These are phyloP conservation scores for Aphidoletes aphidimyza DNA, from an alignment of 2,888 invertebrate species.

Conservation along the genomic window DNA sequence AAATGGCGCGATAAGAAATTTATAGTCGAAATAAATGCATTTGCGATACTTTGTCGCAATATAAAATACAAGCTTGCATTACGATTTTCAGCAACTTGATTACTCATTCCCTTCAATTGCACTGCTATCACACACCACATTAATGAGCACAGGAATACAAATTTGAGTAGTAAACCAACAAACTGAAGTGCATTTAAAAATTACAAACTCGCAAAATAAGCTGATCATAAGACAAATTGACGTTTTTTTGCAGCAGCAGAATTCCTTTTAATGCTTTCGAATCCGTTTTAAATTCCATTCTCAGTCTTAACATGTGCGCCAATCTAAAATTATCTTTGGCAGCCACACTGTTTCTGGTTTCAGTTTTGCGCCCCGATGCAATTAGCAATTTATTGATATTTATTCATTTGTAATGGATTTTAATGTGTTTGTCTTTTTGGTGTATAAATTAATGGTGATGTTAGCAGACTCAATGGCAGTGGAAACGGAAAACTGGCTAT, in stretches of 20 bases:
- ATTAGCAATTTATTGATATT: conserved; percentile 54
- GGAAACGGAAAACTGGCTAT: not conserved
- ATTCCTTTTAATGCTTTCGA: not conserved
- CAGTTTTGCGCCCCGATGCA: conserved; percentile 3
- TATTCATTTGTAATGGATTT: conserved; percentile 50
- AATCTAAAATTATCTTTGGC: conserved; percentile 3
- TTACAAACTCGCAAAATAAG: not conserved
- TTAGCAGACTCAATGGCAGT: not conserved
- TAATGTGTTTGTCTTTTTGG: conserved; percentile 44
- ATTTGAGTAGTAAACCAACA: not conserved
- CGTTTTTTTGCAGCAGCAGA: not conserved
- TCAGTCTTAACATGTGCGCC: not conserved
- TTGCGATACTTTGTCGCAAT: conserved; percentile 1
- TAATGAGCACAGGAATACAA: conserved; percentile 34
- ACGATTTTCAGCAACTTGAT: conserved; percentile 13
- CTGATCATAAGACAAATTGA: conserved; percentile 12
- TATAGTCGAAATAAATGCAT: conserved; percentile 31
- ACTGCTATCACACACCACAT: not conserved
- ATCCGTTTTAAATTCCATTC: not conserved
- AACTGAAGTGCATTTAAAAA: not conserved
- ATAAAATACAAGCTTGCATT: not conserved
- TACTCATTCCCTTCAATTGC: not conserved
- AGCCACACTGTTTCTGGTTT: not conserved
- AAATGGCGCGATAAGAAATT: conserved; percentile 53
- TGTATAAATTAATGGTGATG: conserved; percentile 22